Conservation (phyloP, 2,888 invertebrate species). For the Rhagonycha lutea region DNA sequence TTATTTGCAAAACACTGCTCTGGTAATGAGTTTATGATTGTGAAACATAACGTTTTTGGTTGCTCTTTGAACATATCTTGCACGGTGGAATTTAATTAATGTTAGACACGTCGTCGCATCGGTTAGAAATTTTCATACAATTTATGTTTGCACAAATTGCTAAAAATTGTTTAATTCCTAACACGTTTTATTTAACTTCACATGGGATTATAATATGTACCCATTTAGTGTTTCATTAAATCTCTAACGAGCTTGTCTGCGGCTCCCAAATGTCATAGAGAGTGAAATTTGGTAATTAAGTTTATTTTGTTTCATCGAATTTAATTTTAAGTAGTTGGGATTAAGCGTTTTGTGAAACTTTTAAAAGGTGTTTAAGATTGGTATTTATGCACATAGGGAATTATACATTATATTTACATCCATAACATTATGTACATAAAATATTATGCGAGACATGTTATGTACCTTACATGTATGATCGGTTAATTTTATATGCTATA, state of each 20-base stretch:
- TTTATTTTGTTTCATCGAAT: not conserved
- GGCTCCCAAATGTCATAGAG: not conserved
- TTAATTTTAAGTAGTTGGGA: not conserved
- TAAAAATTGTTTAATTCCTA: not conserved
- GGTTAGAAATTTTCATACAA: not conserved
- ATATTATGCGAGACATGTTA: no score
- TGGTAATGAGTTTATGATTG: not conserved
- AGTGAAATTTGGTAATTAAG: not conserved
- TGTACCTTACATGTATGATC: no score
- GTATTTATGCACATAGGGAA: no score
- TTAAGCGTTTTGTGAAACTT: not conserved
- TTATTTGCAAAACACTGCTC: not conserved
- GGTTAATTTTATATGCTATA: no score
- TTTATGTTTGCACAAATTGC: not conserved
- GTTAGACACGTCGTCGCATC: not conserved
- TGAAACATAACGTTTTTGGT: not conserved
- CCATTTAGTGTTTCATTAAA: not conserved
- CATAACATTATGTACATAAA: no score
- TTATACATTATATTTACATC: no score
- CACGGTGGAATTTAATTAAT: not conserved
- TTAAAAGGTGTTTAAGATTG: not conserved
- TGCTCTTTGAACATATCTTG: not conserved
- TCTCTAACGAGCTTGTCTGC: not conserved
- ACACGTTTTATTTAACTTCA: not conserved
- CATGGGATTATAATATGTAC: not conserved